phyloP scores from a whole-genome alignment of 2,113 vertebrate species.

The Laticauda laticaudata region DNA sequence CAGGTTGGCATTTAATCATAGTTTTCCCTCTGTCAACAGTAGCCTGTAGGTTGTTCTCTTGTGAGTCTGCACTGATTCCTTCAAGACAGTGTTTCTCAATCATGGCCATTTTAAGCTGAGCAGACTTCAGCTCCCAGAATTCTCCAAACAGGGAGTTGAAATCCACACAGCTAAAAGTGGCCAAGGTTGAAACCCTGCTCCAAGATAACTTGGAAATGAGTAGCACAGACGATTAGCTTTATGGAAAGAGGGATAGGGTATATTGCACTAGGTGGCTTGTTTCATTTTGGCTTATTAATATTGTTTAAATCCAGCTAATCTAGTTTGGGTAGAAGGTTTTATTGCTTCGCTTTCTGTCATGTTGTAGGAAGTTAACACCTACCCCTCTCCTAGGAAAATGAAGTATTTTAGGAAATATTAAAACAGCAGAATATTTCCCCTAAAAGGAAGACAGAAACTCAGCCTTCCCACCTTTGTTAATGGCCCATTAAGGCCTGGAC shows the following conservation, averaged over 20 bases:
- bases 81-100: not conserved
- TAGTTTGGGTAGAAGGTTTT: not conserved
- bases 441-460: too few species aligned
- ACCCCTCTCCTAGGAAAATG: too few species aligned
- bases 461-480: too few species aligned
- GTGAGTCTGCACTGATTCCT: accelerated
- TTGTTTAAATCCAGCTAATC: not conserved
- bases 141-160: not conserved
- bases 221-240: not conserved
- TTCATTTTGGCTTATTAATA: not conserved
- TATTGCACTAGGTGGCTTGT: not conserved
- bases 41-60: not conserved
- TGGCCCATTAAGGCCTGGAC: too few species aligned
- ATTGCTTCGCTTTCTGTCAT: not conserved
- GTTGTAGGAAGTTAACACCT: too few species aligned
- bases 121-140: not conserved
- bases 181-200: not conserved
- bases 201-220: not conserved
- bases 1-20: not conserved
- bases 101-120: not conserved
- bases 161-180: not conserved
- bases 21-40: accelerated
- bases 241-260: not conserved
- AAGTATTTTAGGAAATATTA: too few species aligned
- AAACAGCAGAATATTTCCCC: too few species aligned